These are phyloP conservation scores for Siderastrea radians DNA, from an alignment of 92 coral and sea anemone species.

Conservation along the genomic window DNA sequence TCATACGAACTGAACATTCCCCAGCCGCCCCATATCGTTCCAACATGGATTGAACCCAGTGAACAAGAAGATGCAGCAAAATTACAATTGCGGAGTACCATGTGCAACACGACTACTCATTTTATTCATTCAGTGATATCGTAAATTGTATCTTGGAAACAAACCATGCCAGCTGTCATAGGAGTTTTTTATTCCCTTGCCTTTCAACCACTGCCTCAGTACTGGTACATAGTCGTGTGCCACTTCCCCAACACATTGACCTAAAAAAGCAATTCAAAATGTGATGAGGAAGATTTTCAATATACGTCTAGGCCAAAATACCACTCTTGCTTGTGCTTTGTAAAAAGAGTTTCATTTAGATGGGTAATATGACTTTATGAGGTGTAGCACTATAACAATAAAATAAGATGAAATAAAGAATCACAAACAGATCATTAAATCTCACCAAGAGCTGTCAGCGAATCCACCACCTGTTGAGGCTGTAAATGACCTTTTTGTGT, in stretches of 20 bases:
- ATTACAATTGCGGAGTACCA: neutral
- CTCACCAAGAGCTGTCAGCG: no score
- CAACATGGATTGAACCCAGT: no score
- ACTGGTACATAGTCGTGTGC: conserved; percentile 18
- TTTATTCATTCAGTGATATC: neutral
- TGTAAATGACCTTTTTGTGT: neutral
- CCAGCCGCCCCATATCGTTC: no score
- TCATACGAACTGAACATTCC: no score
- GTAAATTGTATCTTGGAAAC: neutral
- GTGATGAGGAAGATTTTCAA: no score
- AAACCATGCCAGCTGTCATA: conserved; percentile 6
- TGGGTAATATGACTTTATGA: no score
- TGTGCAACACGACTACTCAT: neutral
- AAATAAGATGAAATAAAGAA: no score
- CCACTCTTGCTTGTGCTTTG: neutral
- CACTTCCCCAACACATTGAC: neutral
- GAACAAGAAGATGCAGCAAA: neutral
- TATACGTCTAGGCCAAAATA: no score
- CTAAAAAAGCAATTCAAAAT: neutral
- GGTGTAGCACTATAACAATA: no score
- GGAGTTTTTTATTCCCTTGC: conserved; percentile 34
- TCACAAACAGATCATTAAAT: no score
- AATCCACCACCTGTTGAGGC: neutral
- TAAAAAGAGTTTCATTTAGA: neutral
- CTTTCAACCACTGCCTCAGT: conserved; percentile 8